phyloP scores from a whole-genome alignment of 1,140 invertebrate species.

The Ceratosolen solmsi region DNA sequence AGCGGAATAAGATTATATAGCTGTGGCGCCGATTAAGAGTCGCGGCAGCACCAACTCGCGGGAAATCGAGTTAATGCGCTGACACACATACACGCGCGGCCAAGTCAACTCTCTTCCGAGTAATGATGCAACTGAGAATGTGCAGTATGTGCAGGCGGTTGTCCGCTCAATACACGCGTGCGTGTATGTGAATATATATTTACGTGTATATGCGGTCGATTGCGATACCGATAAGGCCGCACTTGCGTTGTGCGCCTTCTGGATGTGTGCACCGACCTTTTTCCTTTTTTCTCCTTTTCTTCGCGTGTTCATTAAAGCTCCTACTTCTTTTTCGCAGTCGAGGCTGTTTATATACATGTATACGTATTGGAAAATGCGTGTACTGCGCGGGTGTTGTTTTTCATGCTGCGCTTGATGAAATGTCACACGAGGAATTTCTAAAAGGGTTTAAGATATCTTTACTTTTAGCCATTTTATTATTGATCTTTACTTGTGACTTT shows the following conservation, averaged over 20 bases:
- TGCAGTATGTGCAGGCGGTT: slow-evolving; percentile 39
- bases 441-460: background rate
- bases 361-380: background rate
- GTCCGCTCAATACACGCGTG: background rate
- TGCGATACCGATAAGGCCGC: slow-evolving; percentile 35
- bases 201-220: background rate
- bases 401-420: background rate
- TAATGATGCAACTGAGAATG: slow-evolving; percentile 48
- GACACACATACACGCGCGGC: slow-evolving; percentile 23
- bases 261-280: background rate
- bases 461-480: background rate
- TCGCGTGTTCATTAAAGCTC: slow-evolving; percentile 6
- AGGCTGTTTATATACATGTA: background rate
- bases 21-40: slow-evolving; percentile 33
- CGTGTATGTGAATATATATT: background rate
- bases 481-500: too few species aligned
- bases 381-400: background rate
- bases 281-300: background rate
- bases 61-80: slow-evolving; percentile 41
- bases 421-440: background rate
- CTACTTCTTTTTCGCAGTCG: slow-evolving; percentile 24
- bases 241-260: slow-evolving; percentile 3
- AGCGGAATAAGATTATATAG: slow-evolving; percentile 1
- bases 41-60: slow-evolving; percentile 7
- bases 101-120: slow-evolving; percentile 47